Evolutionary conservation across 2,797 vertebrate genomes (phyloP).

Genomic region (Phyllotis vaccarum): DNA sequence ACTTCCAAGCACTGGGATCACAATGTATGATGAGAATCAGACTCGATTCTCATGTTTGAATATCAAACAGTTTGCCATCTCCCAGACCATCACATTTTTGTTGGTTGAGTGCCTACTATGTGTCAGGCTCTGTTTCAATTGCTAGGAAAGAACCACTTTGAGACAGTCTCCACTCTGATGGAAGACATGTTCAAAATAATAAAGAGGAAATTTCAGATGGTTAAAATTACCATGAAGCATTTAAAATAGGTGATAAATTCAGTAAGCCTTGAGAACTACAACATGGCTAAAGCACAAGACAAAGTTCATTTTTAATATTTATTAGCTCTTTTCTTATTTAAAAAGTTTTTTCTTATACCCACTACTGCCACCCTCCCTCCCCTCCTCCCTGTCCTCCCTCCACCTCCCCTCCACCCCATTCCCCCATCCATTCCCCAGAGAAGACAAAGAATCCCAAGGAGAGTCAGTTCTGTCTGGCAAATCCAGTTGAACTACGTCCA

Average conservation of each 20-base stretch:
- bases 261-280: background rate
- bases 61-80: background rate
- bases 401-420: no score
- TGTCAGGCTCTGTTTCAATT: background rate
- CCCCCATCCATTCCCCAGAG: no score
- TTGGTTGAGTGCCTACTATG: background rate
- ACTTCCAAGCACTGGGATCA: background rate
- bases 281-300: background rate
- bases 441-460: no score
- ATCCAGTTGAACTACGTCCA: no score
- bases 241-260: background rate
- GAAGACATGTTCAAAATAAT: background rate
- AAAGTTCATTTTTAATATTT: background rate
- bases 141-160: background rate
- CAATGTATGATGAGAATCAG: background rate
- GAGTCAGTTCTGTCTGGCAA: no score
- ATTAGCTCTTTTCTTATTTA: no score
- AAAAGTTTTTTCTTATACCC: no score
- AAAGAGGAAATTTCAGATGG: slow-evolving; percentile 40
- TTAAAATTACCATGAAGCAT: slow-evolving; percentile 27
- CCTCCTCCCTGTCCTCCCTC: no score
- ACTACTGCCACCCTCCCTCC: no score
- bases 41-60: background rate
- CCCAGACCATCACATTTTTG: background rate
- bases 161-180: slow-evolving; percentile 11